These are phyloP conservation scores for Oryzias dopingdopingensis DNA, from an alignment of 2,797 vertebrate species.

Conservation along the genomic window DNA sequence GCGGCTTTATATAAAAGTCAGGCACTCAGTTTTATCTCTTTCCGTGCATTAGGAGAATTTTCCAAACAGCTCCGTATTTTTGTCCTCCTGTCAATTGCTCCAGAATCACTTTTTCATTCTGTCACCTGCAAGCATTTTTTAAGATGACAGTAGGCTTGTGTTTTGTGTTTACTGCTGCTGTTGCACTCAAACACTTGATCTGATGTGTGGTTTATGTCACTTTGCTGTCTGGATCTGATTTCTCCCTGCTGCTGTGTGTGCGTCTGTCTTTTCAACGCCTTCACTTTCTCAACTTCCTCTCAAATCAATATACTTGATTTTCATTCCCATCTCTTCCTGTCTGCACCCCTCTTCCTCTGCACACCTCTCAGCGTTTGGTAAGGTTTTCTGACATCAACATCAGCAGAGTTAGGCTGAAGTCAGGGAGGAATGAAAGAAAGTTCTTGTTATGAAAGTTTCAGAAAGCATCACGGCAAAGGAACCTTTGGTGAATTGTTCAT, in stretches of 20 bases:
- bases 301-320: slow-evolving; percentile 62
- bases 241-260: slow-evolving; percentile 19
- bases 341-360: slow-evolving; percentile 25
- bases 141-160: slow-evolving; percentile 38
- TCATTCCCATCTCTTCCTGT: slow-evolving; percentile 29
- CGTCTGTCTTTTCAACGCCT: slow-evolving; percentile 27
- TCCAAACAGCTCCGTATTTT: background rate
- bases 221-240: slow-evolving; percentile 22
- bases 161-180: slow-evolving; percentile 15
- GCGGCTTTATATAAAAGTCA: too few relatives aligned
- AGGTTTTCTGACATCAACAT: slow-evolving; percentile 18
- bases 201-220: slow-evolving; percentile 10
- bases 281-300: slow-evolving; percentile 49
- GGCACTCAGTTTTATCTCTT: too few relatives aligned
- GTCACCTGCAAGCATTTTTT: slow-evolving; percentile 4
- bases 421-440: slow-evolving; percentile 8
- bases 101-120: background rate
- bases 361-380: slow-evolving; percentile 16
- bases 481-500: slow-evolving; percentile 1
- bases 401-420: slow-evolving; percentile 24
- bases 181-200: slow-evolving; percentile 16
- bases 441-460: slow-evolving; percentile 5
- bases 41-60: too few relatives aligned
- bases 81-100: background rate
- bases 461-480: background rate